Evolutionary conservation across 2,888 invertebrate species (phyloP).

Genomic region (Calameuta pallipes): DNA sequence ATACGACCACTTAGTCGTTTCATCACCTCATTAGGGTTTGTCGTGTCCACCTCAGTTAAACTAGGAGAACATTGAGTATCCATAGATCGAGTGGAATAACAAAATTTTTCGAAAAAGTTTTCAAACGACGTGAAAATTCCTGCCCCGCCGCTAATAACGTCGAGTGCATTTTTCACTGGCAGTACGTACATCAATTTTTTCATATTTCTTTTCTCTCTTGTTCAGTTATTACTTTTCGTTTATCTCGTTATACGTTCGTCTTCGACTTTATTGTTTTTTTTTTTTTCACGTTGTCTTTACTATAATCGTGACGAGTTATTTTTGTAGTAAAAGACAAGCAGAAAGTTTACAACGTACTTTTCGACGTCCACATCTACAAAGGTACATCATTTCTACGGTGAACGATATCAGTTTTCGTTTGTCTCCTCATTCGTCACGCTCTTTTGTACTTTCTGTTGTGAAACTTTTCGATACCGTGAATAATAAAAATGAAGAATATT

Average conservation of each 20-base stretch:
- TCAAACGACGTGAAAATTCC: neutral
- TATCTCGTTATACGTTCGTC: neutral
- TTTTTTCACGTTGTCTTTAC: neutral
- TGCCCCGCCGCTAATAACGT: neutral
- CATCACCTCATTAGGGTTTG: conserved; percentile 36
- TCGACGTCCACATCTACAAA: neutral
- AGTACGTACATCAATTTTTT: neutral
- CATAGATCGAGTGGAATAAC: neutral
- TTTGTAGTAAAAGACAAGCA: neutral
- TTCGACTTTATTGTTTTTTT: neutral
- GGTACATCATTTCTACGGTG: neutral
- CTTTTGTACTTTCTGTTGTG: neutral
- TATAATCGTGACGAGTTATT: neutral
- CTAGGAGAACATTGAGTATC: neutral
- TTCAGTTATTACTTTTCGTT: neutral
- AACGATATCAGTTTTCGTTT: neutral
- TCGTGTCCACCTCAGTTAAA: neutral
- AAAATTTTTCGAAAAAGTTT: neutral
- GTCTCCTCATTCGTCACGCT: neutral
- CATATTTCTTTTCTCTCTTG: neutral
- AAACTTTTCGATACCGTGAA: neutral
- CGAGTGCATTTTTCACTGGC: neutral
- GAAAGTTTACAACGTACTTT: neutral
- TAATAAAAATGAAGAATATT: neutral
- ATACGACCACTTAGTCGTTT: conserved; percentile 45